Percentiles rank a stretch among this genome's conserved stretches.
These are phyloP conservation scores for Ceratotherium simum DNA, from an alignment of 2,113 vertebrate species.

Conservation along the genomic window DNA sequence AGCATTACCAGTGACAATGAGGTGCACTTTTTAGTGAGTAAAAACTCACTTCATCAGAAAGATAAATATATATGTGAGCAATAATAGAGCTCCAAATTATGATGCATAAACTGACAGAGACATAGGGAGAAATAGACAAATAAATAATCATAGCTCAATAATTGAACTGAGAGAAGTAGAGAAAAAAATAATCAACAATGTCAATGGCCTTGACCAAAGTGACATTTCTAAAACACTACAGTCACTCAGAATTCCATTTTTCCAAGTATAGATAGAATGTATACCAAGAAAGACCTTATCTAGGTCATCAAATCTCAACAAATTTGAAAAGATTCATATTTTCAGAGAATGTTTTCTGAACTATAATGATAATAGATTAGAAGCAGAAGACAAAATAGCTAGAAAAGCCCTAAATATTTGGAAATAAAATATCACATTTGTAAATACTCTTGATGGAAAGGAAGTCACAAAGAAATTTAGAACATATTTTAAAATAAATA, in stretches of 20 bases:
- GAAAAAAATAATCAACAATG: neutral
- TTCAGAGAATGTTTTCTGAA: neutral
- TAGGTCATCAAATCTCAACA: neutral
- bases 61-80: neutral
- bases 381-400: neutral
- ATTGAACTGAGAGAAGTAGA: neutral
- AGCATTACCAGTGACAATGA: neutral
- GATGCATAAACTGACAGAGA: neutral
- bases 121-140: neutral
- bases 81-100: neutral
- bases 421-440: neutral
- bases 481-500: neutral
- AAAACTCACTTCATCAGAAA: neutral
- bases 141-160: neutral
- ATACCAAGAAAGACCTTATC: neutral
- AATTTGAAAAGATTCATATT: neutral
- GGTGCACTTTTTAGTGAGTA: neutral
- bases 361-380: neutral
- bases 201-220: neutral
- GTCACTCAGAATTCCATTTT: neutral
- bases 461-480: neutral
- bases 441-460: neutral
- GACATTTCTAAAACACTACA: neutral
- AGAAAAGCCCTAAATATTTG: neutral
- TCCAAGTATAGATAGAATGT: neutral